A percentile compares a stretch with the other conserved stretches of the same genome.
phyloP scores from a whole-genome alignment of 1,140 invertebrate genomes.

The Olivierus martensii region DNA sequence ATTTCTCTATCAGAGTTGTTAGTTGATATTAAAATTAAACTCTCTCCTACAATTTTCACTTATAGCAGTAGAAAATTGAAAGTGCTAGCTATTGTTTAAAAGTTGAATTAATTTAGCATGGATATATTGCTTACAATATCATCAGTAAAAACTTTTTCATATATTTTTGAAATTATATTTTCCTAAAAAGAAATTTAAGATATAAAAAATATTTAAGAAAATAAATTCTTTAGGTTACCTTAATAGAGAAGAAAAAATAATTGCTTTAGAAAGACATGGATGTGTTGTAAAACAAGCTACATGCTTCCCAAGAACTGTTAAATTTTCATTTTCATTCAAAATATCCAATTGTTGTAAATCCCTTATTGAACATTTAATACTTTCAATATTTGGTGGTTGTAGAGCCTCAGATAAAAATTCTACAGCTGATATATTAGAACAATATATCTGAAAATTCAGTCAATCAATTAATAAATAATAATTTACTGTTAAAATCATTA shows the following conservation, averaged over 20 bases:
- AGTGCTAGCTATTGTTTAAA: too few species aligned
- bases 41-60: too few species aligned
- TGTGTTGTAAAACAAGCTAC: conserved; percentile 36
- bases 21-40: too few species aligned
- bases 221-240: conserved; percentile 25
- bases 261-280: conserved; percentile 39
- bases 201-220: too few species aligned
- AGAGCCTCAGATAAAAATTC: conserved; percentile 66
- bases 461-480: neutral
- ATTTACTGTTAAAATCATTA: conserved; percentile 28
- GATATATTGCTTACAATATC: too few species aligned
- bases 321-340: conserved; percentile 40
- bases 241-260: conserved; percentile 39
- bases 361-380: conserved; percentile 64
- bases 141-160: too few species aligned
- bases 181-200: too few species aligned
- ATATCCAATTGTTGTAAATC: conserved; percentile 52
- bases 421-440: conserved; percentile 29
- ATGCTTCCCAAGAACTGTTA: conserved; percentile 41
- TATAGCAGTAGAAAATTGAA: too few species aligned
- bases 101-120: too few species aligned
- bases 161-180: too few species aligned
- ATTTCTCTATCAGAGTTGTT: too few species aligned
- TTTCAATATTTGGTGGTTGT: conserved; percentile 70
- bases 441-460: conserved; percentile 23